Conservation (phyloP, 2,888 invertebrate genomes). For the Athetis lepigone region DNA sequence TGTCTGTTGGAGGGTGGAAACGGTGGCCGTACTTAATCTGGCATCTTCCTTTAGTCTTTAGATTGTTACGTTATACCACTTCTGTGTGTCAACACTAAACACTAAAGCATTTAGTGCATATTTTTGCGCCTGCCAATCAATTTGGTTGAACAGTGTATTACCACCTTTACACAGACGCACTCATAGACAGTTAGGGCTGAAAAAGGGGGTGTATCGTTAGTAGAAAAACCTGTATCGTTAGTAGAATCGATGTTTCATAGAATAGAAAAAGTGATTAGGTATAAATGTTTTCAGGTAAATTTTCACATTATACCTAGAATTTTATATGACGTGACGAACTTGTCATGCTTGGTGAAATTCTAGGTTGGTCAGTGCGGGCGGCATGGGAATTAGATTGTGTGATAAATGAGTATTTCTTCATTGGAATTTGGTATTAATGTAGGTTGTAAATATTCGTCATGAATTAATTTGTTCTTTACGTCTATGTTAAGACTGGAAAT, state of each 20-base stretch:
- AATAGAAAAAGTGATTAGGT: constrained; percentile 38
- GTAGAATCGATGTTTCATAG: constrained; percentile 40
- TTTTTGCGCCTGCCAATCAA: background rate
- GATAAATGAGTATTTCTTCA: constrained; percentile 25
- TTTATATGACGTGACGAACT: constrained; percentile 6
- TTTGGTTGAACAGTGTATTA: constrained; percentile 21
- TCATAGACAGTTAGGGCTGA: constrained; percentile 32
- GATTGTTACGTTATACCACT: background rate
- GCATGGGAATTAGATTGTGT: constrained; percentile 20
- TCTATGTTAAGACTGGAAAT: too few species aligned
- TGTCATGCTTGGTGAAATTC: constrained; percentile 18
- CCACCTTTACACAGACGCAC: constrained; percentile 26
- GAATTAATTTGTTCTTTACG: too few species aligned
- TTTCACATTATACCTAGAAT: constrained; percentile 14
- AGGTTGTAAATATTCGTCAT: background rate
- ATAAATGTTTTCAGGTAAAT: constrained; percentile 27
- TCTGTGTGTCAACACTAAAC: background rate
- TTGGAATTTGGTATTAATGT: constrained; percentile 1
- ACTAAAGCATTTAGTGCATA: background rate
- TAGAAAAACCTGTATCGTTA: constrained; percentile 52
- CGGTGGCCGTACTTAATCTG: too few species aligned
- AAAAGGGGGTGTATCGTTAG: constrained; percentile 65
- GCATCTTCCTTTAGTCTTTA: background rate
- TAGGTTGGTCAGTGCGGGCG: constrained; percentile 25
- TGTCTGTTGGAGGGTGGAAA: too few species aligned